Base-by-base conservation (phyloP, 2,888 invertebrate species). In the Doris montereyensis region DNA sequence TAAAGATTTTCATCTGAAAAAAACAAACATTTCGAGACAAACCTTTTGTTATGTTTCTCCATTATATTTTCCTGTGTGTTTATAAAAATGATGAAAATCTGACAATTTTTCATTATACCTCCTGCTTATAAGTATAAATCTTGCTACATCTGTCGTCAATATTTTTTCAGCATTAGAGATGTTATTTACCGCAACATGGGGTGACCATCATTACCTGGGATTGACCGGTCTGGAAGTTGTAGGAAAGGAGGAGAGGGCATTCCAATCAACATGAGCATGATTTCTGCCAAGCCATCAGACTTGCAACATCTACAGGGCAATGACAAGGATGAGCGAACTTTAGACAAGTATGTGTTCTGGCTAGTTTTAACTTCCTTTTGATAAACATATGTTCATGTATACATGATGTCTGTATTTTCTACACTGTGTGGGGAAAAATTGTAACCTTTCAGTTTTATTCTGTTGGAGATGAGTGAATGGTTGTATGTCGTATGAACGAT, bases 161-260 rank as follows among this genome's bases (percentile, higher is more conserved):
- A n/a, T n/a, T n/a, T n/a, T 2, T 2, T 4, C 83, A 90, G 90
- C 83, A 82, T 73, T 92, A 60, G 83, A 87, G 81, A 83, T 93
- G 76, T 91, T 92, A 82, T 90, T 93, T 83, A 85, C 88, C 3
- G 88, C 89, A 8, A 93, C 92, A 13, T 93, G 93, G 93, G 93
- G 93, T 35, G 91, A 92, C 84, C 84, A 86, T 17, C 91, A 92
- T 81, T 89, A 91, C 77, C 87, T 93, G 67, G 93, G 93, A 0
- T 86, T 93, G 77, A 92, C 92, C 0, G 92, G 92, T 1, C 77
- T 93, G 67, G 92, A 93, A 81, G 87, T 93, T 30, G 88, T 93
- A 2, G 91, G 89, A 17, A 87, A 85, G 58, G 87, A 90, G 92
- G 91, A 5, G 89, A 91, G 79, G 86, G 89, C 8, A 75, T 92